phyloP scores from a whole-genome alignment of 2,888 invertebrate species.

The Danaus chrysippus region DNA sequence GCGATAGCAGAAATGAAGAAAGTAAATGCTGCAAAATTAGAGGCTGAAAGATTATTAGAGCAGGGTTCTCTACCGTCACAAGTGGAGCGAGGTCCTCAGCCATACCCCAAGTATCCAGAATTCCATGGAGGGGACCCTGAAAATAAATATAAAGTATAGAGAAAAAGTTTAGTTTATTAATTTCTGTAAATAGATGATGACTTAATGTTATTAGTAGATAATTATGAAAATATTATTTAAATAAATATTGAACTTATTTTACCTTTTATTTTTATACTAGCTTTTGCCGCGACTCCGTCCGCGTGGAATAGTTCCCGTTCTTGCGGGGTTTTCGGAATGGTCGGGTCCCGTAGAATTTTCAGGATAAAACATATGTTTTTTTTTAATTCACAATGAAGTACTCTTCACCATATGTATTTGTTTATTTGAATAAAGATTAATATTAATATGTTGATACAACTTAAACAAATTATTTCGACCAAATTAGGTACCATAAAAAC shows the following conservation, averaged over 20 bases:
- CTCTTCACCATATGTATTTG: too few relatives aligned
- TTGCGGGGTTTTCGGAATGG: too few relatives aligned
- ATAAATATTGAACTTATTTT: neutral
- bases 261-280: too few relatives aligned
- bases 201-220: conserved; percentile 7
- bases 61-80: conserved; percentile 54
- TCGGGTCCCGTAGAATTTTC: too few relatives aligned
- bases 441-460: too few relatives aligned
- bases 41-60: conserved; percentile 77
- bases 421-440: too few relatives aligned
- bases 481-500: too few relatives aligned
- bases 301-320: too few relatives aligned
- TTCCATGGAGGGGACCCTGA: conserved; percentile 73
- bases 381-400: too few relatives aligned
- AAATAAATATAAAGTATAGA: conserved; percentile 33
- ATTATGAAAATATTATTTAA: conserved; percentile 7
- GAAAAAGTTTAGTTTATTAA: conserved; percentile 9
- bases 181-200: neutral
- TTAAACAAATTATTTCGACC: too few relatives aligned
- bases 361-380: too few relatives aligned
- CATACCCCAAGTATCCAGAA: conserved; percentile 80
- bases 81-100: conserved; percentile 50
- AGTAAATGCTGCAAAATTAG: conserved; percentile 85
- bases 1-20: conserved; percentile 86
- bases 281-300: too few relatives aligned